A percentile compares a stretch with the other conserved stretches of the same genome.
Evolutionary conservation across 1,140 invertebrate species (phyloP).

Genomic region (Proales similis): DNA sequence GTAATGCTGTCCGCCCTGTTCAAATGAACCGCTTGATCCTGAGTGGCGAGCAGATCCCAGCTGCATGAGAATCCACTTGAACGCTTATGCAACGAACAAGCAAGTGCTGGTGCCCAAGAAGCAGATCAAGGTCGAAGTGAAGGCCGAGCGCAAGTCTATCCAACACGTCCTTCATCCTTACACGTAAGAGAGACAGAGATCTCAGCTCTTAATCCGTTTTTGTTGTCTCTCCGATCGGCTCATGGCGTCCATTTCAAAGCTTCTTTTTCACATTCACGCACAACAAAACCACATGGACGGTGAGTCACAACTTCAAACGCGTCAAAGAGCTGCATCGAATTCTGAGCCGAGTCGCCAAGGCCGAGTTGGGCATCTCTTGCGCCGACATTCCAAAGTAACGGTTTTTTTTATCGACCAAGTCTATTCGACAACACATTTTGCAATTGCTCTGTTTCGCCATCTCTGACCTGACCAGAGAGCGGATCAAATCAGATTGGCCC

Average conservation of each 20-base stretch:
- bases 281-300: constrained; percentile 15
- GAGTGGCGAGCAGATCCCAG: neutral
- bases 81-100: constrained; percentile 3
- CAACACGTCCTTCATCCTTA: constrained; percentile 29
- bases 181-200: neutral
- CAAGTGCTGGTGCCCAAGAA: constrained; percentile 10
- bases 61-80: constrained; percentile 18
- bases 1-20: neutral
- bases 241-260: too few species aligned
- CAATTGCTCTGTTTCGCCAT: neutral
- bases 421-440: neutral
- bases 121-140: constrained; percentile 12
- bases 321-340: constrained; percentile 5
- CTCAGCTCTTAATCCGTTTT: constrained; percentile 4
- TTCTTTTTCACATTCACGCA: constrained; percentile 26
- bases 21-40: too few species aligned
- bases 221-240: too few species aligned
- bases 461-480: constrained; percentile 2
- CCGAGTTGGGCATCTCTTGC: constrained; percentile 2
- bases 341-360: constrained; percentile 12
- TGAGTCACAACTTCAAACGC: constrained; percentile 10
- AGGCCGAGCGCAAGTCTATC: constrained; percentile 20
- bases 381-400: constrained; percentile 26
- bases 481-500: constrained; percentile 32
- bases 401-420: neutral